Percentiles rank a stretch among this genome's conserved stretches.
These are phyloP conservation scores for Chionoecetes opilio DNA, from an alignment of 1,140 invertebrate genomes.

Conservation along the genomic window DNA sequence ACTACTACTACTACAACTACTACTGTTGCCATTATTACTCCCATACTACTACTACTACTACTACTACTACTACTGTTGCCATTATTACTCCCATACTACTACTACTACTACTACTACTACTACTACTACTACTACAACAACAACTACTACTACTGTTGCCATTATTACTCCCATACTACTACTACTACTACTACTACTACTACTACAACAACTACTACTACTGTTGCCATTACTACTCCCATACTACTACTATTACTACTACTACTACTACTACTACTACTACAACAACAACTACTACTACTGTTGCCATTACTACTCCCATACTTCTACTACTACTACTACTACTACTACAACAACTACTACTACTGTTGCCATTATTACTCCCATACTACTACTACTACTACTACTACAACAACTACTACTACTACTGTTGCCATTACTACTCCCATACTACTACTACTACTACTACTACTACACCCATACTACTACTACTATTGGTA, in stretches of 20 bases:
- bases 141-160: background rate
- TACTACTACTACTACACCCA: background rate
- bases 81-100: background rate
- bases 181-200: conserved; percentile 1
- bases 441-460: conserved; percentile 1
- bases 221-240: background rate
- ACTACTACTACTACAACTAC: background rate
- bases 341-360: background rate
- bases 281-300: background rate
- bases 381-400: background rate
- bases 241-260: conserved; percentile 17
- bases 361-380: background rate
- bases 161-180: background rate
- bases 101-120: conserved; percentile 1
- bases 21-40: background rate
- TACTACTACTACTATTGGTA: background rate
- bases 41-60: background rate
- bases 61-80: background rate
- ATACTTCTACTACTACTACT: background rate
- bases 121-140: background rate
- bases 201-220: background rate
- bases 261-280: background rate
- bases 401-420: background rate
- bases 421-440: background rate
- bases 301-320: background rate